These are phyloP conservation scores for Ommatoiulus sabulosus DNA, from an alignment of 2,888 invertebrate genomes.

Conservation along the genomic window DNA sequence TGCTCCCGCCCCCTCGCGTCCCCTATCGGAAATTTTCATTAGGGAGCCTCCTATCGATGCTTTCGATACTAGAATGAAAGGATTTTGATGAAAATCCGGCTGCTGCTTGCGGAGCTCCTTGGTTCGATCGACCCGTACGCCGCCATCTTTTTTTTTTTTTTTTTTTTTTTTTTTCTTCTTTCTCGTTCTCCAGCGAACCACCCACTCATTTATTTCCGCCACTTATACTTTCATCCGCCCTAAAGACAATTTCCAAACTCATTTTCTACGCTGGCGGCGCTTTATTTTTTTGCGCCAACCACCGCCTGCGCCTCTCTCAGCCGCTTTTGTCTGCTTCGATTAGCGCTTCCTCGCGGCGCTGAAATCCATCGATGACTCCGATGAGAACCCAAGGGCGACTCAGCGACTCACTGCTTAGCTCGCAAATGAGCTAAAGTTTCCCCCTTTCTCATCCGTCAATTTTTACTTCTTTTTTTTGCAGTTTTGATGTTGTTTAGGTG, in stretches of 20 bases:
- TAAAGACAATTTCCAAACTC: slow-evolving; percentile 34
- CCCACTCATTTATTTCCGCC: slow-evolving; percentile 34
- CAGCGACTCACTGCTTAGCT: too few relatives aligned
- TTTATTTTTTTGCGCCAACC: neutral
- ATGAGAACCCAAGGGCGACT: too few relatives aligned
- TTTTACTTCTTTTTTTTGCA: too few relatives aligned
- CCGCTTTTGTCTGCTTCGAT: slow-evolving; percentile 34
- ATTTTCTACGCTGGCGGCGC: slow-evolving; percentile 7
- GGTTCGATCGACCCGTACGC: neutral
- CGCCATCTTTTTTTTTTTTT: slow-evolving; percentile 17
- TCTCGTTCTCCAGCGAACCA: neutral
- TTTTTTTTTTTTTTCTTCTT: neutral
- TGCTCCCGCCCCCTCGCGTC: neutral
- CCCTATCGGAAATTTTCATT: slow-evolving; percentile 34
- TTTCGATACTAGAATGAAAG: slow-evolving; percentile 16
- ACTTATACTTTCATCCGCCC: slow-evolving; percentile 34
- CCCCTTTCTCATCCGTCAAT: too few relatives aligned
- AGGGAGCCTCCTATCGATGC: slow-evolving; percentile 27
- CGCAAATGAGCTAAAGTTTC: too few relatives aligned
- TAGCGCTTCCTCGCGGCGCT: neutral
- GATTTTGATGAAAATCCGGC: slow-evolving; percentile 16
- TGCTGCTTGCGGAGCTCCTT: neutral
- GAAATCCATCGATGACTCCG: too few relatives aligned
- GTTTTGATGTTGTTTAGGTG: too few relatives aligned
- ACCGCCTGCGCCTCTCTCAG: neutral